A percentile compares a stretch with the other conserved stretches of the same genome.
These are phyloP conservation scores for Galerucella nymphaeae DNA, from an alignment of 2,888 invertebrate species.

Conservation along the genomic window DNA sequence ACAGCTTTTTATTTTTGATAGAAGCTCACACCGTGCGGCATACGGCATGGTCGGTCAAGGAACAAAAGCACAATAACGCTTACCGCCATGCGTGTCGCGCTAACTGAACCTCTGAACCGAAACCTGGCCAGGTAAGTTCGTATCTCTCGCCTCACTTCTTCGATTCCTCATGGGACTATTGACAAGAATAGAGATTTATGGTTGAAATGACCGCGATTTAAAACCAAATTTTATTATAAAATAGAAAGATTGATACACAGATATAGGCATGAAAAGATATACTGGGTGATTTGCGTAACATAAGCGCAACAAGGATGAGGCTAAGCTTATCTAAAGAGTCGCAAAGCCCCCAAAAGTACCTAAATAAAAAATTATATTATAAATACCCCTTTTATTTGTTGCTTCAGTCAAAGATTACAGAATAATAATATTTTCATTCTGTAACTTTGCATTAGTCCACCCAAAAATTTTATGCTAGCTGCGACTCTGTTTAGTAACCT, in stretches of 20 bases:
- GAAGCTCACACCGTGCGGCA: conserved; percentile 19
- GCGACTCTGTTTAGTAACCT: no score
- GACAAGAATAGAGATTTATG: conserved; percentile 1
- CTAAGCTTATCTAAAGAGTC: no score
- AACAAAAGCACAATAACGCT: conserved; percentile 26
- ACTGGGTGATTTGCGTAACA: no score
- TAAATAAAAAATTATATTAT: no score
- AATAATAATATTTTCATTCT: no score
- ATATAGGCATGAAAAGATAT: no score
- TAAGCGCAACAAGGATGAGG: no score
- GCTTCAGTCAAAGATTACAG: no score
- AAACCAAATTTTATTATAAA: background rate
- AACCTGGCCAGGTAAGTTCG: conserved; percentile 51
- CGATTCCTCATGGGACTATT: conserved; percentile 1
- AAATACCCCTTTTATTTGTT: no score
- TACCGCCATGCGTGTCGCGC: conserved; percentile 29
- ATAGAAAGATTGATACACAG: background rate
- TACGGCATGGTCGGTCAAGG: conserved; percentile 38
- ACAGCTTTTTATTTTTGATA: conserved; percentile 35
- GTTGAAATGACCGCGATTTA: background rate
- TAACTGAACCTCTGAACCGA: conserved; percentile 43
- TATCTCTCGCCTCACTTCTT: conserved; percentile 26
- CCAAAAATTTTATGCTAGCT: no score
- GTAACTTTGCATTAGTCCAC: no score
- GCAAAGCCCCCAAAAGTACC: no score